Evolutionary conservation across 1,140 invertebrate genomes (phyloP), one percentile per base, ranked within the genome.

Genomic region (Antheraea pernyi): DNA sequence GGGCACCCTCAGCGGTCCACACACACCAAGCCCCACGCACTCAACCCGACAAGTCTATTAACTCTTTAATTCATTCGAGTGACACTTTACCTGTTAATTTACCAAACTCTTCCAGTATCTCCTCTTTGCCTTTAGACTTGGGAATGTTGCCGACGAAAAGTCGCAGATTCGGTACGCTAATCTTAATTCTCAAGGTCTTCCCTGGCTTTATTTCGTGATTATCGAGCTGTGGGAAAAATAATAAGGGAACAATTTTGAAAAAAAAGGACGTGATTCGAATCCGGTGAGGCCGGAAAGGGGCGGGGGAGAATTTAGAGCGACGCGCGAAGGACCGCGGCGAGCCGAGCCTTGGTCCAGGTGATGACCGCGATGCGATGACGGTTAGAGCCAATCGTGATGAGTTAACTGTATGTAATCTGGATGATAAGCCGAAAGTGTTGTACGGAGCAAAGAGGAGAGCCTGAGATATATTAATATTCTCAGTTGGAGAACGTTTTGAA

Each of bases 121-220:
- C 98, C 95, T 99, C 98, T 98, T 98, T 99, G 95, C 98, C 97
- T 97, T 99, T 99, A 95, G 97, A 99, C 96, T 99, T 99, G 95
- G 99, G 99, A 97, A 99, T 99, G 96, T 99, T 99, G 95, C 99
- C 99, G 95, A 99, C 97, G 96, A 99, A 99, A 95, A 99, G 97
- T 95, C 98, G 98, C 94, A 99, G 97, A 96, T 99, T 99, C 94
- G 98, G 98, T 96, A 99, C 97, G 94, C 98, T 99, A 96, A 99
- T 98, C 96, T 99, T 99, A 95, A 99, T 98, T 98, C 99, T 99
- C 94, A 99, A 96, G 94, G 96, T 96, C 96, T 99, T 99, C 95
- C 98, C 98, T 94, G 97, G 97, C 96, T 97, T 98, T 96, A 99
- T 99, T 98, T 99, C 98, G 95, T 99, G 96, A 97, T 98, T 98